phyloP scores from a whole-genome alignment of 2,113 vertebrate species.

The Numida meleagris region DNA sequence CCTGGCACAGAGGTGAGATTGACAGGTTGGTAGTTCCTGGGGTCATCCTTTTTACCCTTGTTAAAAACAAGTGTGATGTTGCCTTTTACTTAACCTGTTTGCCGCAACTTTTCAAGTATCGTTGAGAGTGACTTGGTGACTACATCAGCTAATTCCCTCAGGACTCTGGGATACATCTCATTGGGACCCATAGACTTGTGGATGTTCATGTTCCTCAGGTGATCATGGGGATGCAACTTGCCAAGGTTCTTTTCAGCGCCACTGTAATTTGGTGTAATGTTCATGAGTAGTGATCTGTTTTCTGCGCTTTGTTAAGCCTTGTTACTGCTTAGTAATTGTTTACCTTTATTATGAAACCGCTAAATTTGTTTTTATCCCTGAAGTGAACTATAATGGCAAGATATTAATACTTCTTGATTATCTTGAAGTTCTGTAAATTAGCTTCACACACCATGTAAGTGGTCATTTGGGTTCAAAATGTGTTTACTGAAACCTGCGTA shows the following conservation, averaged over 20 bases:
- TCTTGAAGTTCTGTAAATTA: neutral
- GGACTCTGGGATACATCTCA: no score
- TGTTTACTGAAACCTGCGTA: neutral
- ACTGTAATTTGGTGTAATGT: neutral
- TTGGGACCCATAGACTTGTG: no score
- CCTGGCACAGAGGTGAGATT: no score
- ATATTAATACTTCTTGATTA: conserved; percentile 15
- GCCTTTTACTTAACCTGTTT: no score
- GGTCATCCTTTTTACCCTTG: no score
- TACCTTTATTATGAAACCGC: neutral
- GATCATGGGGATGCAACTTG: neutral
- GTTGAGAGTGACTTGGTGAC: no score
- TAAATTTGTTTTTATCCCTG: neutral
- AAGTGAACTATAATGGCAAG: neutral
- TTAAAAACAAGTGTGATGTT: no score
- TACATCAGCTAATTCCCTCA: no score
- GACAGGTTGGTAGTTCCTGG: no score
- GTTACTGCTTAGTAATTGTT: neutral
- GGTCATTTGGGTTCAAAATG: neutral
- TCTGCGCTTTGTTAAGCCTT: neutral
- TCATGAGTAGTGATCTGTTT: neutral
- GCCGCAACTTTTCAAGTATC: no score
- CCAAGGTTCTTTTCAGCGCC: neutral
- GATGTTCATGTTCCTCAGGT: no score
- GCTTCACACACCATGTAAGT: neutral